Conservation (phyloP, 2,888 invertebrate genomes). For the Amphipyra berbera region DNA sequence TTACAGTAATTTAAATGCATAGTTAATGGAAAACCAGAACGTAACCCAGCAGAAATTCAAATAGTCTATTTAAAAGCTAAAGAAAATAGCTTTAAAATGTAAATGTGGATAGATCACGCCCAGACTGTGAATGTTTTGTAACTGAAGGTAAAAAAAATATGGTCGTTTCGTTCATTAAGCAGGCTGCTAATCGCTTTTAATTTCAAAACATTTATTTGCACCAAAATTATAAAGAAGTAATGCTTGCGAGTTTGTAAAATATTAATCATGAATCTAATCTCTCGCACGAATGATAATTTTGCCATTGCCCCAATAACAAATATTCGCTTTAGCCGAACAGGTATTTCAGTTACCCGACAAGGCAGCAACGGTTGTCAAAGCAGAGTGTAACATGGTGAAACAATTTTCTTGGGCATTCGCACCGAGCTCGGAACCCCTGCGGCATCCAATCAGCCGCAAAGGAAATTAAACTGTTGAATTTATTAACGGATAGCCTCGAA, state of each 20-base stretch:
- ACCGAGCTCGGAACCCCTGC: slow-evolving; percentile 57
- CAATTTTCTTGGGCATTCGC: slow-evolving; percentile 63
- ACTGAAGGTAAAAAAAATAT: background rate
- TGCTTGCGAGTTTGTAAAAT: too few relatives aligned
- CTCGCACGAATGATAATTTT: too few relatives aligned
- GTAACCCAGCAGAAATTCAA: slow-evolving; percentile 31
- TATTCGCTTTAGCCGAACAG: slow-evolving; percentile 1
- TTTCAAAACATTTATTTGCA: too few relatives aligned
- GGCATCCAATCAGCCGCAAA: slow-evolving; percentile 79
- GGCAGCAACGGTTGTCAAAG: slow-evolving; percentile 23
- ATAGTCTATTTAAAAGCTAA: slow-evolving; percentile 7
- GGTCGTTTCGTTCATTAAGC: too few relatives aligned
- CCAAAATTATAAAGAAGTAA: too few relatives aligned
- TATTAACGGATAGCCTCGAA: slow-evolving; percentile 72
- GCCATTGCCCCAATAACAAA: background rate
- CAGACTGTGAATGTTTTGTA: background rate
- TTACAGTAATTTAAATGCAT: slow-evolving; percentile 43
- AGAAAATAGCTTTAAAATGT: slow-evolving; percentile 12
- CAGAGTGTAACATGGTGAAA: slow-evolving; percentile 44
- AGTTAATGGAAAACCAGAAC: slow-evolving; percentile 15
- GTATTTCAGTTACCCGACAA: slow-evolving; percentile 8
- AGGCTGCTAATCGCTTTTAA: too few relatives aligned
- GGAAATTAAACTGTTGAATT: slow-evolving; percentile 83
- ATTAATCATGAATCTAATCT: too few relatives aligned
- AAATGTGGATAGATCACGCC: slow-evolving; percentile 3